These are phyloP conservation scores for Arenicola marina DNA, from an alignment of 2,888 invertebrate genomes.

Conservation along the genomic window DNA sequence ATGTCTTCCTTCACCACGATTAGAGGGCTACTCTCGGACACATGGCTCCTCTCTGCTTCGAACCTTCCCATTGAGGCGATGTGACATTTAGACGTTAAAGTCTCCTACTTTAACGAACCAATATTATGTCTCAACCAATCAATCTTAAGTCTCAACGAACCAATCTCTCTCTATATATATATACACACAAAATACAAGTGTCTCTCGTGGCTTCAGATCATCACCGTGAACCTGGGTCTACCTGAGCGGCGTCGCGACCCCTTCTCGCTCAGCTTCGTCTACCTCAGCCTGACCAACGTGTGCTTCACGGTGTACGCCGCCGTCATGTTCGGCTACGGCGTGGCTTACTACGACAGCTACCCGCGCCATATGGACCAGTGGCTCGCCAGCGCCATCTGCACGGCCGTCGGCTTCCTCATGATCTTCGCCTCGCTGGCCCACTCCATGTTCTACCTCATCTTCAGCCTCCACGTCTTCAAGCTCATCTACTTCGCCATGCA, in stretches of 20 bases:
- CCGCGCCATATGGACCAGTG: conserved; percentile 19
- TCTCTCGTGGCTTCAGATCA: conserved; percentile 6
- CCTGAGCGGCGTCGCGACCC: conserved; percentile 11
- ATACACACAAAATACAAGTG: not conserved
- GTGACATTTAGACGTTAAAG: no score
- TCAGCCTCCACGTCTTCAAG: conserved; percentile 1
- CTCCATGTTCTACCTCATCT: conserved; percentile 3
- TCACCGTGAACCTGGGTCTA: conserved; percentile 6
- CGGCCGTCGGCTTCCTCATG: conserved; percentile 10
- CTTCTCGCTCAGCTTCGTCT: not conserved
- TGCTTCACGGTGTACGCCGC: conserved; percentile 15
- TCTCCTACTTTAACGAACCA: no score
- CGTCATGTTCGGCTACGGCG: conserved; percentile 7
- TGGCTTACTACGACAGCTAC: conserved; percentile 5
- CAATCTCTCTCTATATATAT: no score
- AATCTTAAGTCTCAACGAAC: no score
- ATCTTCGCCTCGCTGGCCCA: conserved; percentile 9
- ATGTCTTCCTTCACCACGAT: no score
- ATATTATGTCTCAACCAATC: no score
- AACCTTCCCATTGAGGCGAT: no score
- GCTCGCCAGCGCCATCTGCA: conserved; percentile 11
- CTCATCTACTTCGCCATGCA: conserved; percentile 9
- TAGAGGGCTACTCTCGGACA: no score
- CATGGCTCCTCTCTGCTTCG: no score
- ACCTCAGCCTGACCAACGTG: conserved; percentile 18